A percentile compares a stretch with the other conserved stretches of the same genome.
Conservation (phyloP, 1,140 invertebrate genomes). For the Calliphora vicina region DNA sequence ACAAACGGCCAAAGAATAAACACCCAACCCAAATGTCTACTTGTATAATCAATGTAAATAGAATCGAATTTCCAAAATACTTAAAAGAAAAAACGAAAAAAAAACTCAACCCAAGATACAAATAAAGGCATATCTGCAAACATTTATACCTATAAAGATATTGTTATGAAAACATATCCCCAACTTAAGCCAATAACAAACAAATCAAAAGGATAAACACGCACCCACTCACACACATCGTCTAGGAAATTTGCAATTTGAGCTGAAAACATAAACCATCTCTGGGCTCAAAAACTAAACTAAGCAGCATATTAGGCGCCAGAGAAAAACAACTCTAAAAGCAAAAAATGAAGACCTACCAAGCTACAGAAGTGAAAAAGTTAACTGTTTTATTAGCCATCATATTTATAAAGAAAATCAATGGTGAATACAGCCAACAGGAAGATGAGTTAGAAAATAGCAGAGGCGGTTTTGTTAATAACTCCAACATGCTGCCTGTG, state of each 20-base stretch:
- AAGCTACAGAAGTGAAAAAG: not conserved
- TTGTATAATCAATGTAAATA: not conserved
- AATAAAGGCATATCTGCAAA: not conserved
- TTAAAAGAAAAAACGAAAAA: not conserved
- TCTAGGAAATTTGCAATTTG: not conserved
- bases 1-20: not conserved
- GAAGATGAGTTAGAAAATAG: not conserved
- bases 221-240: too few relatives aligned
- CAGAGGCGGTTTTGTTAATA: not conserved
- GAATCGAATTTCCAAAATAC: not conserved
- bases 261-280: not conserved
- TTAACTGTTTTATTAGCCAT: not conserved
- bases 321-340: not conserved
- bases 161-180: not conserved
- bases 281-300: not conserved
- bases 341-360: not conserved
- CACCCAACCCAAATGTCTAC: not conserved
- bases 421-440: not conserved
- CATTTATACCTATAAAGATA: not conserved
- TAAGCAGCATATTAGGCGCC: not conserved
- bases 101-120: not conserved
- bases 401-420: not conserved
- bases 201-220: not conserved
- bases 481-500: not conserved
- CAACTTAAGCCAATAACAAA: not conserved